Base-by-base conservation (phyloP, 2,797 vertebrate species). In the Podargus strigoides region DNA sequence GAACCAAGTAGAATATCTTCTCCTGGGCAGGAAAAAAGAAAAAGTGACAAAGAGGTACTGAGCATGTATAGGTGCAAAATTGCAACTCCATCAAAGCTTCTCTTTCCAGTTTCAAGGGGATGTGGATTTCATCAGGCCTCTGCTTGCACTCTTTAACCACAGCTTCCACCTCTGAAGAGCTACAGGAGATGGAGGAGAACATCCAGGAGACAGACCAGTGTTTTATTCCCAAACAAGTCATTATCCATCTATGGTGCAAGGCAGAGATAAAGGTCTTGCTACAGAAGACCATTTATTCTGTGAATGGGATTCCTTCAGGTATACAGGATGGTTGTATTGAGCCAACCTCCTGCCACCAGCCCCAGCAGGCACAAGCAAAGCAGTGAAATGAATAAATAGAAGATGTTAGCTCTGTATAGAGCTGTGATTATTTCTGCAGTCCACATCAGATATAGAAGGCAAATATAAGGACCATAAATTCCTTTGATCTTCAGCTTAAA, bases 251-350 rank as follows among this genome's bases (percentile, higher is more conserved):
- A 14, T 1, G 1, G 28, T 22, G 20, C 17, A 79, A 56, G 39
- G 39, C 41, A 81, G 36, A 89, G 24, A 19, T 32, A 59, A 72
- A 76, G 10, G 4, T 24, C n/a, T 56, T 68, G 9, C 30, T 52
- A 2, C 0, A 44, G 30, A 67, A 85, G 8, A 68, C 6, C 23
- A 12, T 32, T 42, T 37, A 28, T 27, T 52, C 32, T 37, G 15
- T 44, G 19, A 83, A n/a, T 10, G 41, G 34, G 12, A 24, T 44
- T 85, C 16, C 14, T 80, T 64, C 47, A 82, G 49, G 44, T 22
- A 10, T 53, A 37, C 8, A 3, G 26, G 8, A 30, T 17, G 37
- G 9, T 34, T 3, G 0, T n/a, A 21, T 3, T 34, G 7, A 37
- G 49, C 10, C 27, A 36, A 21, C 19, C 36, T 26, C 18, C 22